These are phyloP conservation scores for Ceratoteleas bidentatus DNA, from an alignment of 1,140 invertebrate species.

Conservation along the genomic window DNA sequence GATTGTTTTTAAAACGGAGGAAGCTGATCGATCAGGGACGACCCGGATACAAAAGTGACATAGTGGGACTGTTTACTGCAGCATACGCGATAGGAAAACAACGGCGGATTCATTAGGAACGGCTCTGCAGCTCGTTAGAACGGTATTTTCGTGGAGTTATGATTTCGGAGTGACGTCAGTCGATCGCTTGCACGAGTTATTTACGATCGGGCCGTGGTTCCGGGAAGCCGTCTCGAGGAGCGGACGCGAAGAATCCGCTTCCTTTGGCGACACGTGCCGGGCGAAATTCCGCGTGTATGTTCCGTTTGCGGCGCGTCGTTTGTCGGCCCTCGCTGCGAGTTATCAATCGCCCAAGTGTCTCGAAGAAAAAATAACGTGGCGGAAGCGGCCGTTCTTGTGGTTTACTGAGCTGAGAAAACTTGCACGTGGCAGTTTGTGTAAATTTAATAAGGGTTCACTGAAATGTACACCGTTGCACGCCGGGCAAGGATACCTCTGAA, in stretches of 20 bases:
- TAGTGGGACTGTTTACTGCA: too few relatives aligned
- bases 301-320: slow-evolving; percentile 17
- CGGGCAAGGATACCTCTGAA: slow-evolving; percentile 25
- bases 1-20: too few relatives aligned
- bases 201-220: background rate
- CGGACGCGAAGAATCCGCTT: slow-evolving; percentile 1
- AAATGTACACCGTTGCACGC: slow-evolving; percentile 25
- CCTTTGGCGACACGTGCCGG: slow-evolving; percentile 10
- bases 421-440: slow-evolving; percentile 39
- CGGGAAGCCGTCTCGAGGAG: slow-evolving; percentile 1
- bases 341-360: slow-evolving; percentile 28
- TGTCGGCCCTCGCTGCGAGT: slow-evolving; percentile 23
- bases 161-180: too few relatives aligned
- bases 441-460: slow-evolving; percentile 48
- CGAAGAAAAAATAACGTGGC: slow-evolving; percentile 42
- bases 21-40: too few relatives aligned
- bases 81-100: too few relatives aligned
- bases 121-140: too few relatives aligned
- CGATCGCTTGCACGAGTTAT: too few relatives aligned
- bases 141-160: too few relatives aligned
- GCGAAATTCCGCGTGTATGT: slow-evolving; percentile 9
- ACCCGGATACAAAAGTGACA: too few relatives aligned
- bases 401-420: slow-evolving; percentile 53
- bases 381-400: slow-evolving; percentile 37
- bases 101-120: too few relatives aligned